Conservation (phyloP, 1,140 invertebrate genomes). For the Penaeus japonicus region DNA sequence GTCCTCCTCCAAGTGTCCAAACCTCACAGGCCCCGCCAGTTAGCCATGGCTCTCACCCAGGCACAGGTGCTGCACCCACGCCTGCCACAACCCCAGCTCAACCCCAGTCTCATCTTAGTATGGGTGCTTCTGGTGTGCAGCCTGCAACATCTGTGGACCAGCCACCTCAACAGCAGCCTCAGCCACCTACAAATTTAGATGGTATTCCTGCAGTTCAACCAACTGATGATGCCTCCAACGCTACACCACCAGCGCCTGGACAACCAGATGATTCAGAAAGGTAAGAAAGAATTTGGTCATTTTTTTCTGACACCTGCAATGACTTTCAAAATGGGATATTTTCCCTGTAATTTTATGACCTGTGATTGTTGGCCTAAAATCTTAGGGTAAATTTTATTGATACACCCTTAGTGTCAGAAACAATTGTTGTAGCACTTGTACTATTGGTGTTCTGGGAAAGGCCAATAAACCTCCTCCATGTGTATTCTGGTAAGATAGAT, state of each 20-base stretch:
- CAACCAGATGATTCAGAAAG: constrained; percentile 47
- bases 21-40: neutral
- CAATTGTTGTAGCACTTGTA: neutral
- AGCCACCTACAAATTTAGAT: constrained; percentile 44
- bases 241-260: constrained; percentile 33
- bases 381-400: neutral
- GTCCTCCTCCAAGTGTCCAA: neutral
- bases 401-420: neutral
- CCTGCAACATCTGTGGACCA: constrained; percentile 14
- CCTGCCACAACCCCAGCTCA: constrained; percentile 49
- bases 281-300: neutral
- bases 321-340: neutral
- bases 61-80: constrained; percentile 20
- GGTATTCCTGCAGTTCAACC: constrained; percentile 34
- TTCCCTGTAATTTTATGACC: neutral
- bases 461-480: too few relatives aligned
- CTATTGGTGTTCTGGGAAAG: neutral
- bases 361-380: neutral
- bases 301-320: neutral
- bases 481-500: neutral
- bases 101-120: constrained; percentile 20
- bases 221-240: constrained; percentile 40
- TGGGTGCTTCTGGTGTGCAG: constrained; percentile 10
- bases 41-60: constrained; percentile 2
- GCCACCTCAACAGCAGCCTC: neutral